A percentile compares a stretch with the other conserved stretches of the same genome.
These are phyloP conservation scores for Phaethornis superciliosus DNA, from an alignment of 2,113 vertebrate genomes.

Conservation along the genomic window DNA sequence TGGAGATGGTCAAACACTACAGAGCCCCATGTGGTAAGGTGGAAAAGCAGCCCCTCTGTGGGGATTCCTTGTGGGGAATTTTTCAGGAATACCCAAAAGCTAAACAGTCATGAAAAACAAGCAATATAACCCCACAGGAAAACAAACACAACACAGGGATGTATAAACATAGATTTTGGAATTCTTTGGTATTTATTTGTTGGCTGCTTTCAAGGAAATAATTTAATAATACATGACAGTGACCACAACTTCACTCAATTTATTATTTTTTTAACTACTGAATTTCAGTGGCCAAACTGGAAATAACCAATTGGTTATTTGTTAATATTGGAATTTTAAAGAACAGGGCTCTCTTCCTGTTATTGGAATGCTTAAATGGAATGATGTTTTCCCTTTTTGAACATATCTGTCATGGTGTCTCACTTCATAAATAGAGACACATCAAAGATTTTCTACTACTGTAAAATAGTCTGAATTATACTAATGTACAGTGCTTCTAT, in stretches of 20 bases:
- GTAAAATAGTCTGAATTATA: constrained; percentile 32
- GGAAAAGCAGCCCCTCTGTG: not conserved
- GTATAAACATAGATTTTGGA: not conserved
- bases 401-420: constrained; percentile 9
- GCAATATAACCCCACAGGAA: not conserved
- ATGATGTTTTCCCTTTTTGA: constrained; percentile 11
- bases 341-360: not conserved
- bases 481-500: not conserved
- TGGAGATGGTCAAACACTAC: not conserved
- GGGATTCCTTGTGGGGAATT: not conserved
- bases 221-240: not conserved
- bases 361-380: not conserved
- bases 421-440: constrained; percentile 31
- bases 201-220: not conserved
- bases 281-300: not conserved
- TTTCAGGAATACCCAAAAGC: not conserved
- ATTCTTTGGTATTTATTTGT: not conserved
- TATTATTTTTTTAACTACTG: not conserved
- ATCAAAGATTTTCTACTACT: constrained; percentile 57
- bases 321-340: not conserved
- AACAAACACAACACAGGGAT: not conserved
- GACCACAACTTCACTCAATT: not conserved
- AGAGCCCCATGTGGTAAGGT: not conserved
- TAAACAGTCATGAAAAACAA: not conserved
- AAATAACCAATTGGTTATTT: not conserved